Evolutionary conservation across 30 jellyfish, hydroid and myxozoan species (phyloP).

Genomic region (Aurelia coerulea): DNA sequence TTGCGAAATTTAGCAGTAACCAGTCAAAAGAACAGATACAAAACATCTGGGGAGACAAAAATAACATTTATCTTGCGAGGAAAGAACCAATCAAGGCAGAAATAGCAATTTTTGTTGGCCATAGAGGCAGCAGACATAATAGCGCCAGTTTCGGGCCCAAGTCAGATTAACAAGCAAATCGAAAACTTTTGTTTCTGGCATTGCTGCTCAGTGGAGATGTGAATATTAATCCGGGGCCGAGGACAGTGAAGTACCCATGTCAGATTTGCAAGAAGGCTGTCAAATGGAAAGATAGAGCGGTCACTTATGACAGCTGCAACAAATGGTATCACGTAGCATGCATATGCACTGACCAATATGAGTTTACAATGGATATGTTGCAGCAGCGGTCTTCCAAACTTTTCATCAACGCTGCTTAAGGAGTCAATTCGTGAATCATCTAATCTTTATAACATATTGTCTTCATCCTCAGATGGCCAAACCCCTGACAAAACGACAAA

Average conservation of each 20-base stretch:
- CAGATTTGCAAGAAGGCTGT: slow-evolving; percentile 18
- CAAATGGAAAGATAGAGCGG: slow-evolving; percentile 37
- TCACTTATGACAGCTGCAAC: slow-evolving; percentile 32
- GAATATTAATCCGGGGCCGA: slow-evolving; percentile 19
- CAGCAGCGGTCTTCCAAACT: slow-evolving; percentile 32
- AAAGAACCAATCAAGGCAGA: slow-evolving; percentile 6
- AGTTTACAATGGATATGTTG: slow-evolving; percentile 42
- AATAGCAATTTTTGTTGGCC: not conserved
- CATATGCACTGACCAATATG: slow-evolving; percentile 15
- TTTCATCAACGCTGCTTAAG: not conserved
- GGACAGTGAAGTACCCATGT: slow-evolving; percentile 13
- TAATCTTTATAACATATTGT: not conserved
- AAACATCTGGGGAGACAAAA: not conserved
- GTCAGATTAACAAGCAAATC: slow-evolving; percentile 2
- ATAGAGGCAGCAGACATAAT: slow-evolving; percentile 1
- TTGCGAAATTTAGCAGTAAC: slow-evolving; percentile 8
- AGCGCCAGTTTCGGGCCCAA: not conserved
- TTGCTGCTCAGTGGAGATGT: slow-evolving; percentile 35
- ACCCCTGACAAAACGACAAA: not conserved
- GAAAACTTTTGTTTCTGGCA: not conserved
- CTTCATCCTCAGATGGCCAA: not conserved
- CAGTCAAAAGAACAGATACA: not conserved
- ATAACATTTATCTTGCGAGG: not conserved
- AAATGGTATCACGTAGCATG: slow-evolving; percentile 39
- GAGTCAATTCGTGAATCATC: slow-evolving; percentile 12